phyloP scores from a whole-genome alignment of 2,113 vertebrate genomes.

The Aldabrachelys gigantea region DNA sequence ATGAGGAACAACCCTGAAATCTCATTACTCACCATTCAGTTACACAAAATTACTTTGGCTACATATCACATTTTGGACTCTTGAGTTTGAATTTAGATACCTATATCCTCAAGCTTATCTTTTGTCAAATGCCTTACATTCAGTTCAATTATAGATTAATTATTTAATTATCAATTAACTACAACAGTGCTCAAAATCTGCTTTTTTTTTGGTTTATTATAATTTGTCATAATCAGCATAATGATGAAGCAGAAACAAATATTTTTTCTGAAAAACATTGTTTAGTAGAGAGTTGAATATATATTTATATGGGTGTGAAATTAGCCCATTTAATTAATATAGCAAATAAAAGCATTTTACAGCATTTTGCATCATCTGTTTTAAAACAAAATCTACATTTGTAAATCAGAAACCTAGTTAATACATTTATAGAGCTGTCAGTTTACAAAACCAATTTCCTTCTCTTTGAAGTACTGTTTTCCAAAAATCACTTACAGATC shows the following conservation, averaged over 20 bases:
- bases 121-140: slow-evolving; percentile 64
- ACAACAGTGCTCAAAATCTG: slow-evolving; percentile 57
- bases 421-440: neutral
- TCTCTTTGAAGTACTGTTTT: slow-evolving; percentile 39
- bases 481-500: neutral
- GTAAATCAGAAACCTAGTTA: neutral
- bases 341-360: slow-evolving; percentile 61
- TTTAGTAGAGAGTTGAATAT: slow-evolving; percentile 72
- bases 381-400: slow-evolving; percentile 13
- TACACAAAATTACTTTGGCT: slow-evolving; percentile 39
- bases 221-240: slow-evolving; percentile 62
- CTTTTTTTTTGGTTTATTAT: slow-evolving; percentile 58
- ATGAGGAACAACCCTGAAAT: slow-evolving; percentile 61
- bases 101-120: slow-evolving; percentile 50
- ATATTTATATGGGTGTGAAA: slow-evolving; percentile 69
- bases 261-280: slow-evolving; percentile 73
- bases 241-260: slow-evolving; percentile 55
- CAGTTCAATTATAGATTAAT: slow-evolving; percentile 22
- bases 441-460: neutral
- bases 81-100: slow-evolving; percentile 42
- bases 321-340: slow-evolving; percentile 46
- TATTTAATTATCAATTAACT: slow-evolving; percentile 60
- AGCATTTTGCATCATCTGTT: slow-evolving; percentile 44
- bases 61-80: neutral
- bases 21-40: slow-evolving; percentile 29